Conservation (phyloP, 2,113 vertebrate genomes). For the Brachirus orientalis region DNA sequence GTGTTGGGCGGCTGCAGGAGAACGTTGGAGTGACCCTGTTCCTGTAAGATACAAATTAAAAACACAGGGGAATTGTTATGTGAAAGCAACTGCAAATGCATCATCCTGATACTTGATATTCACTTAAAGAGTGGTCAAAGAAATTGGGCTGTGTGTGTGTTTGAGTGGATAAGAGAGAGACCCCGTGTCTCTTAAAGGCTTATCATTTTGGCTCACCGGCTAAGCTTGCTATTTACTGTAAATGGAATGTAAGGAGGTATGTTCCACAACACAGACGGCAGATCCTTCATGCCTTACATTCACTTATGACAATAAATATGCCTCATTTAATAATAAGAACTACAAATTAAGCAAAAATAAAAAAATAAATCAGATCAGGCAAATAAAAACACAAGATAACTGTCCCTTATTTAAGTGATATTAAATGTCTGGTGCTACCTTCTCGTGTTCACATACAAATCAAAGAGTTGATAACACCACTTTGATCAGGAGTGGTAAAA, state of each 20-base stretch:
- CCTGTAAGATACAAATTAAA: slow-evolving; percentile 79
- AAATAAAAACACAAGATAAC: slow-evolving; percentile 13
- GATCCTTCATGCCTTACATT: slow-evolving; percentile 27
- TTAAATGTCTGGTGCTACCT: not conserved
- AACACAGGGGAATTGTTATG: slow-evolving; percentile 56
- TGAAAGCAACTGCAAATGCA: slow-evolving; percentile 34
- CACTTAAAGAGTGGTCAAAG: slow-evolving; percentile 18
- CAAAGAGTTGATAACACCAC: slow-evolving; percentile 30
- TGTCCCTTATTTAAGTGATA: not conserved
- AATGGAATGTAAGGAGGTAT: slow-evolving; percentile 74
- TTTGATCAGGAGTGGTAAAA: slow-evolving; percentile 29
- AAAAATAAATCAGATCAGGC: too few relatives aligned
- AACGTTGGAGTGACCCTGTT: slow-evolving; percentile 81
- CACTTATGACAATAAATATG: slow-evolving; percentile 37
- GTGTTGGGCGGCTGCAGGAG: slow-evolving; percentile 81
- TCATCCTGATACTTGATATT: slow-evolving; percentile 33
- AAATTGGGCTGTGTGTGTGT: slow-evolving; percentile 8
- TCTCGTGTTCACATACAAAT: slow-evolving; percentile 32
- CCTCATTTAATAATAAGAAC: slow-evolving; percentile 4
- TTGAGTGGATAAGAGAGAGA: slow-evolving; percentile 28
- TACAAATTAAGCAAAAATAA: slow-evolving; percentile 1
- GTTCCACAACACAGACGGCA: slow-evolving; percentile 61
- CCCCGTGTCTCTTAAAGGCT: slow-evolving; percentile 69
- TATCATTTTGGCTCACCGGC: slow-evolving; percentile 71
- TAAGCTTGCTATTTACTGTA: slow-evolving; percentile 77